These are phyloP conservation scores for Drosophila borborema DNA, from an alignment of 2,888 invertebrate species.

Conservation along the genomic window DNA sequence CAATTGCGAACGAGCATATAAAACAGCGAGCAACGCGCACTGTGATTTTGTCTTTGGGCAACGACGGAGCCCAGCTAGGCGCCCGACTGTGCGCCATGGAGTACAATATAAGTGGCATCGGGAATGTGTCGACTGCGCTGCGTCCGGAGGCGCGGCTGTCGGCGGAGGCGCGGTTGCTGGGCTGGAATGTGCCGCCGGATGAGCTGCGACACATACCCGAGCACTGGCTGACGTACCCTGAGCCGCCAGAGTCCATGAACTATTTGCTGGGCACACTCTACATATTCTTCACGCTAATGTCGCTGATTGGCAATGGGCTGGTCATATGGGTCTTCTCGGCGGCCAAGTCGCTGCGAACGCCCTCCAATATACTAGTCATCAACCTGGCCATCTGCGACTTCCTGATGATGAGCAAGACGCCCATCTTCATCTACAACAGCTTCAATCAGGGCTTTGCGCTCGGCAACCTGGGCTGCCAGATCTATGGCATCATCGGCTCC, in stretches of 20 bases:
- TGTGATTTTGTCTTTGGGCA: conserved; percentile 69
- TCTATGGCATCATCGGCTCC: conserved; percentile 91
- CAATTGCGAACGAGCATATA: conserved; percentile 62
- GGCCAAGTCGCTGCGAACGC: conserved; percentile 85
- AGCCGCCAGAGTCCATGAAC: conserved; percentile 93
- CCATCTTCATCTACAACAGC: conserved; percentile 89
- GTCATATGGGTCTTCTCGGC: conserved; percentile 92
- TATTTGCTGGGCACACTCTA: conserved; percentile 92
- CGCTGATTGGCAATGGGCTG: conserved; percentile 92
- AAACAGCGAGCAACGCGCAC: conserved; percentile 22
- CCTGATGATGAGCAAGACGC: conserved; percentile 94
- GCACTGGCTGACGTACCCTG: conserved; percentile 92
- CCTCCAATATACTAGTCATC: conserved; percentile 93
- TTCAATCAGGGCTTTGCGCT: conserved; percentile 91
- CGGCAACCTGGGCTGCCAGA: conserved; percentile 91
- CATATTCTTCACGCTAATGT: conserved; percentile 90
- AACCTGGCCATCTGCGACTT: conserved; percentile 94
- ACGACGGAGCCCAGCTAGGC: conserved; percentile 44
- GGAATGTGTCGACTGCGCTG: conserved; percentile 77
- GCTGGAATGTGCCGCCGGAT: conserved; percentile 91
- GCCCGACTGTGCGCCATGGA: conserved; percentile 54
- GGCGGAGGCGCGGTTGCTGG: conserved; percentile 86
- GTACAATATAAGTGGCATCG: conserved; percentile 52
- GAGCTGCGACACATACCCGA: conserved; percentile 91
- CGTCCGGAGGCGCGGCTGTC: conserved; percentile 78